A percentile compares a stretch with the other conserved stretches of the same genome.
Conservation (phyloP, 2,888 invertebrate genomes). For the Eilema caniola region DNA sequence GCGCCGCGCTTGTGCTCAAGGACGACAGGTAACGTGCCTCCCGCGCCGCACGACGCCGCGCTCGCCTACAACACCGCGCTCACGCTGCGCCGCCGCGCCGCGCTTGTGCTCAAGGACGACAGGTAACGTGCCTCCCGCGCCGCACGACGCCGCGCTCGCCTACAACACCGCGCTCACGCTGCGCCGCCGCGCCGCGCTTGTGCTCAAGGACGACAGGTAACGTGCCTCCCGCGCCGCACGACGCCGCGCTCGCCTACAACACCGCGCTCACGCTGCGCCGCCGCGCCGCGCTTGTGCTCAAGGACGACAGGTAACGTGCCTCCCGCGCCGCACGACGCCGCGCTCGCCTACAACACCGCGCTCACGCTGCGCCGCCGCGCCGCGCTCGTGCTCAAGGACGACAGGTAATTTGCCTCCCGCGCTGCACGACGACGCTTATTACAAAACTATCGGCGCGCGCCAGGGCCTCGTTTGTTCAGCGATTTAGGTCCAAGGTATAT, state of each 20-base stretch:
- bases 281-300: slow-evolving; percentile 95
- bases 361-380: too few relatives aligned
- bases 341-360: too few relatives aligned
- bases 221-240: slow-evolving; percentile 91
- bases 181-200: slow-evolving; percentile 95
- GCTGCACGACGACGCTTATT: too few relatives aligned
- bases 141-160: slow-evolving; percentile 96
- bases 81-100: slow-evolving; percentile 96
- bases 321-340: too few relatives aligned
- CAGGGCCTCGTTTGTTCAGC: too few relatives aligned
- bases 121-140: slow-evolving; percentile 81
- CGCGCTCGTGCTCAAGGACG: too few relatives aligned
- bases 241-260: slow-evolving; percentile 97
- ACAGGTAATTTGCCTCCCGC: too few relatives aligned
- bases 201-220: slow-evolving; percentile 93
- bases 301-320: slow-evolving; percentile 89
- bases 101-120: slow-evolving; percentile 96
- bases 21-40: slow-evolving; percentile 87
- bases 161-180: slow-evolving; percentile 98
- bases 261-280: slow-evolving; percentile 97
- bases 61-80: slow-evolving; percentile 98
- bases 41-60: slow-evolving; percentile 96
- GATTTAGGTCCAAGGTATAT: too few relatives aligned
- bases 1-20: slow-evolving; percentile 96
- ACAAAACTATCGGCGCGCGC: too few relatives aligned